phyloP scores from a whole-genome alignment of 1,140 invertebrate species.

The Caenorhabditis elegans region DNA sequence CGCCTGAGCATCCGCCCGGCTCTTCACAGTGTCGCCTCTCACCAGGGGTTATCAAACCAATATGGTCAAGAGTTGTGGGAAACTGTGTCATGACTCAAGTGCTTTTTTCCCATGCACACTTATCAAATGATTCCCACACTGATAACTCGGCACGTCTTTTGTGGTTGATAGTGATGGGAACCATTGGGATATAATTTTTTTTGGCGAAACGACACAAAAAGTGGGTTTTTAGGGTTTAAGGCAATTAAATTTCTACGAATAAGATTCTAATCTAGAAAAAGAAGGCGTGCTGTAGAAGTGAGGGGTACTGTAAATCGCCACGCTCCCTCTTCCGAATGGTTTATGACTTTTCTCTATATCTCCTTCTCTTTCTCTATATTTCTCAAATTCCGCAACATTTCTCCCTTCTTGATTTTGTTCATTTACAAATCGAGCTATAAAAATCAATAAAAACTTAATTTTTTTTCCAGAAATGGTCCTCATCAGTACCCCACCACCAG shows the following conservation, averaged over 20 bases:
- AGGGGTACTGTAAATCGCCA: background rate
- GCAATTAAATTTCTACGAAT: background rate
- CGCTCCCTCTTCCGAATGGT: background rate
- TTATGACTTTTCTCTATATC: background rate
- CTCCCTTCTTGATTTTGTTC: background rate
- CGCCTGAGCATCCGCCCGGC: too few species aligned
- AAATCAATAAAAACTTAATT: too few species aligned
- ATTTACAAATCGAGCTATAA: too few species aligned
- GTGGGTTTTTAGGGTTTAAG: background rate
- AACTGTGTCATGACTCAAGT: background rate
- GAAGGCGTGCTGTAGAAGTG: too few species aligned
- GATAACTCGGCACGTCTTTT: background rate
- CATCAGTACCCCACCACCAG: background rate
- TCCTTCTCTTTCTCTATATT: background rate
- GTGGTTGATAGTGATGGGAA: background rate
- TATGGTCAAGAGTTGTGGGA: background rate
- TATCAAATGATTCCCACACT: slow-evolving; percentile 4
- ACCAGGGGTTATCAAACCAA: background rate
- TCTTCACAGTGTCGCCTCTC: background rate
- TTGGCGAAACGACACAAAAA: too few species aligned
- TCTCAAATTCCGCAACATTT: background rate
- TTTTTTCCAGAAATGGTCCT: background rate
- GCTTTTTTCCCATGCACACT: slow-evolving; percentile 1
- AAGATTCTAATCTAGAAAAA: too few species aligned
- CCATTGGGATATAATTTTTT: background rate